Evolutionary conservation across 2,113 vertebrate species (phyloP).

Genomic region (Oryzias celebensis): DNA sequence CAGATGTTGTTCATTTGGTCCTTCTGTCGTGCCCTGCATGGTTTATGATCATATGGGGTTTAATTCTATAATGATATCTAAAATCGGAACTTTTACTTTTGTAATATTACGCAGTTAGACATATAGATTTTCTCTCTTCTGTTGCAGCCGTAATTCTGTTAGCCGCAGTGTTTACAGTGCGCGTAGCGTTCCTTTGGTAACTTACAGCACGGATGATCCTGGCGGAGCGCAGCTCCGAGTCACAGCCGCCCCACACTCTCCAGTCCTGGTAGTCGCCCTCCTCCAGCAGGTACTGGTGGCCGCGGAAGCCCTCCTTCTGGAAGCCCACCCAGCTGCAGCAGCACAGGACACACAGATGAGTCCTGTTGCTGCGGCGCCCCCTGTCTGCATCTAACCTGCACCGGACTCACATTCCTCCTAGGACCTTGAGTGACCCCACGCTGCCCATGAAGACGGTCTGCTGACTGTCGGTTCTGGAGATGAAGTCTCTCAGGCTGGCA

Average conservation of each 20-base stretch:
- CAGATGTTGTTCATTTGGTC: no score
- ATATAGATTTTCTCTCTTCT: no score
- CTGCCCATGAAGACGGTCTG: conserved; percentile 73
- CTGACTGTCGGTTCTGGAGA: conserved; percentile 64
- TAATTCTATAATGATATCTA: no score
- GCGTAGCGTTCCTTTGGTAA: neutral
- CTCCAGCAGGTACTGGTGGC: conserved; percentile 95
- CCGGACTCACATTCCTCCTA: conserved; percentile 88
- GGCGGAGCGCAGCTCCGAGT: conserved; percentile 82
- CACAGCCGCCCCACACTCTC: conserved; percentile 88
- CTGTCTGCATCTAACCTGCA: neutral
- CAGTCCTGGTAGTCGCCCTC: conserved; percentile 94
- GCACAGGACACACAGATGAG: neutral
- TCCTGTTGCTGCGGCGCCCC: no score
- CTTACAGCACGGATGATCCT: conserved; percentile 89
- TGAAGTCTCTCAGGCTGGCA: conserved; percentile 82
- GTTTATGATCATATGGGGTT: no score
- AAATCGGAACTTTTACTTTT: no score
- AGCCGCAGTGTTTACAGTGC: no score
- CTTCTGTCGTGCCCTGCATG: no score
- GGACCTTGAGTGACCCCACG: conserved; percentile 83
- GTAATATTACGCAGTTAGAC: no score
- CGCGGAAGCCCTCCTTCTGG: conserved; percentile 91
- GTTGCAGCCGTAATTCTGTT: no score
- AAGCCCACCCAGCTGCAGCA: conserved; percentile 90